These are phyloP conservation scores for Archaeoteleia sp. DNA, from an alignment of 2,888 invertebrate genomes.

Conservation along the genomic window DNA sequence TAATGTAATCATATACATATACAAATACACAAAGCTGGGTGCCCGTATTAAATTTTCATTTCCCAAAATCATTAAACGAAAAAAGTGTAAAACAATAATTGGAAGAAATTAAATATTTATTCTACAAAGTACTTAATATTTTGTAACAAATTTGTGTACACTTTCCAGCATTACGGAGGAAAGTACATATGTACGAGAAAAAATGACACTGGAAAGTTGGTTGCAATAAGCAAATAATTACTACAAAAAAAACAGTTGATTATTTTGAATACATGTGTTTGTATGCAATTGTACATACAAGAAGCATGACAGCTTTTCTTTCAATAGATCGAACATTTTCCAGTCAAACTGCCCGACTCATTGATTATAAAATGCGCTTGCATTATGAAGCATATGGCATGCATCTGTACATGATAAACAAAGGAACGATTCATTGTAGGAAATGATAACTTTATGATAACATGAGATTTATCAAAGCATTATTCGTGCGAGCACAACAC, in stretches of 20 bases:
- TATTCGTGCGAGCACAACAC: neutral
- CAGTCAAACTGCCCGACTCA: neutral
- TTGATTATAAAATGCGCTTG: neutral
- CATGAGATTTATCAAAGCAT: neutral
- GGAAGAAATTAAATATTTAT: too few species aligned
- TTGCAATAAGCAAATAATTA: too few species aligned
- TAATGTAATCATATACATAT: constrained; percentile 20
- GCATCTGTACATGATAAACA: neutral
- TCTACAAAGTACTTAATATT: too few species aligned
- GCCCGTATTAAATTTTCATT: too few species aligned
- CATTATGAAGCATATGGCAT: neutral
- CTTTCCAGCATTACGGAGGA: too few species aligned
- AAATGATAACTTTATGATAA: neutral
- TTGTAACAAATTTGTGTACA: too few species aligned
- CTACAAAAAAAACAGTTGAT: too few species aligned
- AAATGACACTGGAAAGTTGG: too few species aligned
- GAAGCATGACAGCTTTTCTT: constrained; percentile 23
- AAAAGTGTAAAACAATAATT: too few species aligned
- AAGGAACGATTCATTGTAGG: neutral
- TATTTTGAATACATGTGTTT: constrained; percentile 22
- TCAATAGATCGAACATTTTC: constrained; percentile 12
- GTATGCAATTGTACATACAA: constrained; percentile 40
- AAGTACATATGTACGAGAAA: too few species aligned
- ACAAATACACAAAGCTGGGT: too few species aligned
- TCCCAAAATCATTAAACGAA: too few species aligned